These are phyloP conservation scores for Aramus guarauna DNA, from an alignment of 2,113 vertebrate genomes.

Conservation along the genomic window DNA sequence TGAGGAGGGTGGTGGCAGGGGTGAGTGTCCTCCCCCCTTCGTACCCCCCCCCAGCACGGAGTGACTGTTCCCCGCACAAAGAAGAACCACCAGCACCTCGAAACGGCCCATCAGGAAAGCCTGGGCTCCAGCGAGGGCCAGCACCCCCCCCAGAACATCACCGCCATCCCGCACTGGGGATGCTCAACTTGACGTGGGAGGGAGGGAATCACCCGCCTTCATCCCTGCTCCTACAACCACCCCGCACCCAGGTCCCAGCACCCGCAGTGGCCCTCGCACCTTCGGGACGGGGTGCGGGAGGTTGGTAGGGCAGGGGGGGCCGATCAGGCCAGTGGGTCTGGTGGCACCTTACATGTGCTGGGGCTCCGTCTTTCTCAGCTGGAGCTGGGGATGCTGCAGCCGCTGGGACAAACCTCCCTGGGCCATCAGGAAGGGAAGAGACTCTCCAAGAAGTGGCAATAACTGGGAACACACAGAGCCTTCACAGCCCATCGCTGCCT, in stretches of 20 bases:
- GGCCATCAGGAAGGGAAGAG: not conserved
- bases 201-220: not conserved
- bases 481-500: not conserved
- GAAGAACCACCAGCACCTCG: rapidly evolving
- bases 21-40: too few relatives aligned
- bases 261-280: rapidly evolving
- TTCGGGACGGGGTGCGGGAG: not conserved
- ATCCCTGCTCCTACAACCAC: not conserved
- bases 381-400: rapidly evolving
- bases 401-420: not conserved
- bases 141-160: rapidly evolving
- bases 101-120: rapidly evolving
- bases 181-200: rapidly evolving
- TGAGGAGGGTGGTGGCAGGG: not conserved
- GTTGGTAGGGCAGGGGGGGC: rapidly evolving
- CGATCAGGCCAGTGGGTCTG: not conserved
- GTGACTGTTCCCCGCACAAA: rapidly evolving
- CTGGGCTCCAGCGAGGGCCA: not conserved
- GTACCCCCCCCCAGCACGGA: rapidly evolving
- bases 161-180: rapidly evolving
- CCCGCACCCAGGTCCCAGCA: rapidly evolving
- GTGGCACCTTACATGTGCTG: too few relatives aligned
- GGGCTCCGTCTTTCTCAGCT: not conserved
- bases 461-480: not conserved
- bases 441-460: not conserved